Conservation (phyloP, 1,140 invertebrate genomes). For the Papilio aristodemus region DNA sequence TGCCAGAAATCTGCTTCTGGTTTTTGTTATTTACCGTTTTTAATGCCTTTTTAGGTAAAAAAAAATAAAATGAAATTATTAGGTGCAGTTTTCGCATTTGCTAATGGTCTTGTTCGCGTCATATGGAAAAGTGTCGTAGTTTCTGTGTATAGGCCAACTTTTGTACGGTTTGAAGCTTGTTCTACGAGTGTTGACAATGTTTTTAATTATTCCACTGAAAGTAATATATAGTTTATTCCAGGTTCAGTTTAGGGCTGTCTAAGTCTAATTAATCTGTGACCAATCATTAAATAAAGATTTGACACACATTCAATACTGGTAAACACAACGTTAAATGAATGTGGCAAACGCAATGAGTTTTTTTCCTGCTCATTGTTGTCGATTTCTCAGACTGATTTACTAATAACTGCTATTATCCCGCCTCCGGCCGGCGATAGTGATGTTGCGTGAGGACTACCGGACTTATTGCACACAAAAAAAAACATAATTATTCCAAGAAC, state of each 20-base stretch:
- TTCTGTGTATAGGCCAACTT: too few species aligned
- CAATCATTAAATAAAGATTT: constrained; percentile 52
- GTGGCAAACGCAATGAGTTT: constrained; percentile 61
- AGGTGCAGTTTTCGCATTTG: not conserved
- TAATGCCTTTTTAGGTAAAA: constrained; percentile 15
- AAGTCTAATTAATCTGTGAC: constrained; percentile 37
- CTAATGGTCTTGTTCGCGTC: not conserved
- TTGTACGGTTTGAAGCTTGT: too few species aligned
- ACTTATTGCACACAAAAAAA: constrained; percentile 59
- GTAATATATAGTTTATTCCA: too few species aligned
- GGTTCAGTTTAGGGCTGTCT: too few species aligned
- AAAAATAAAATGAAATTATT: not conserved
- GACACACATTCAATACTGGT: constrained; percentile 64
- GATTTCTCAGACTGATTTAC: constrained; percentile 72
- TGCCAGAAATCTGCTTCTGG: constrained; percentile 7
- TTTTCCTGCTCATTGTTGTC: constrained; percentile 69
- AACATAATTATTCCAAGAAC: constrained; percentile 71
- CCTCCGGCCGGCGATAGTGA: constrained; percentile 49
- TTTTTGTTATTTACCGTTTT: not conserved
- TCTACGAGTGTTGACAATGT: too few species aligned
- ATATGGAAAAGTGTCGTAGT: not conserved
- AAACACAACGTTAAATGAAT: constrained; percentile 69
- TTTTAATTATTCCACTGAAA: too few species aligned
- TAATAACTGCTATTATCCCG: constrained; percentile 72
- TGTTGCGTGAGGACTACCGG: constrained; percentile 61